A percentile compares a stretch with the other conserved stretches of the same genome.
These are phyloP conservation scores for Cyclophora albipunctata DNA, from an alignment of 2,888 invertebrate species.

Conservation along the genomic window DNA sequence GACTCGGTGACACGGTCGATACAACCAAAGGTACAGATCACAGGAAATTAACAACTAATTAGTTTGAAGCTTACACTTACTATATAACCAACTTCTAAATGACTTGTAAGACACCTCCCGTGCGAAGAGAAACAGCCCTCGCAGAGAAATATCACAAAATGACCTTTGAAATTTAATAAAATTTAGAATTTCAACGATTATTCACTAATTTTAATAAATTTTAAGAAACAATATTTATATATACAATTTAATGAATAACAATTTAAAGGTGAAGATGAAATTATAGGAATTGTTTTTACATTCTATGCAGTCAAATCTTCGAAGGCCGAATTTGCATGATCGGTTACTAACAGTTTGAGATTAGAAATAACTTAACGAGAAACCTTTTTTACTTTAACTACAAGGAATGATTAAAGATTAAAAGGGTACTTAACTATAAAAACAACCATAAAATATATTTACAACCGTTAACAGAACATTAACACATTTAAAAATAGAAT, in stretches of 20 bases:
- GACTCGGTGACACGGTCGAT: conserved; percentile 48
- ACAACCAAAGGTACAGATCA: conserved; percentile 60
- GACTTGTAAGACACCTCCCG: conserved; percentile 4
- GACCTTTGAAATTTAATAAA: conserved; percentile 44
- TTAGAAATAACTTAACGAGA: no score
- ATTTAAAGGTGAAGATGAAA: conserved; percentile 11
- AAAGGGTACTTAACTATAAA: no score
- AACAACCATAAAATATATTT: no score
- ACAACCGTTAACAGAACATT: no score
- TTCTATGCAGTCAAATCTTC: conserved; percentile 74
- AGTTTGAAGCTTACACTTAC: conserved; percentile 45
- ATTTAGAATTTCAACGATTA: conserved; percentile 53
- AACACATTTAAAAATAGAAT: no score
- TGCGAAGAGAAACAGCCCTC: conserved; percentile 11
- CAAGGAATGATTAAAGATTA: no score
- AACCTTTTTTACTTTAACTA: no score
- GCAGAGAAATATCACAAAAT: conserved; percentile 27
- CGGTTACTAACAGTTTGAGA: no score
- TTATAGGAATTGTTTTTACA: conserved; percentile 23
- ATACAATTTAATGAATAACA: conserved; percentile 21
- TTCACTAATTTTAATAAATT: conserved; percentile 28
- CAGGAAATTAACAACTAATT: conserved; percentile 53
- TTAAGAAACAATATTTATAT: conserved; percentile 42
- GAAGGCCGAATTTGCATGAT: conserved; percentile 35
- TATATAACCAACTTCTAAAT: conserved; percentile 16